These are phyloP conservation scores for Kradibia gibbosae DNA, from an alignment of 1,140 invertebrate genomes.

Conservation along the genomic window DNA sequence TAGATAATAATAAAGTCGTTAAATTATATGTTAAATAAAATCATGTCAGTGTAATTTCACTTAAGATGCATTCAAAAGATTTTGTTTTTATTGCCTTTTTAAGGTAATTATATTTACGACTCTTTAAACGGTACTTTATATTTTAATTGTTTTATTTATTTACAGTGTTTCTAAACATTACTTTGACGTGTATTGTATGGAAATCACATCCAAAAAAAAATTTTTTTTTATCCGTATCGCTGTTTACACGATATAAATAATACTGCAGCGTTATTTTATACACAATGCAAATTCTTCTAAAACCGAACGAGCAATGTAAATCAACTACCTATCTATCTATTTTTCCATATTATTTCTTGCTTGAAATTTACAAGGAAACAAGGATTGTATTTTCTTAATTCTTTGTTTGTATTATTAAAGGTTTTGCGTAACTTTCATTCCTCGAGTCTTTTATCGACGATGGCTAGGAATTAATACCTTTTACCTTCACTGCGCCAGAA, in stretches of 20 bases:
- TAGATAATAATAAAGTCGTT: neutral
- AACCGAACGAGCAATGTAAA: too few relatives aligned
- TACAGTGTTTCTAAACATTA: neutral
- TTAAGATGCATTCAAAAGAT: neutral
- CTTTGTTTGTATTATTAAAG: neutral
- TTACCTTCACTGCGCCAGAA: neutral
- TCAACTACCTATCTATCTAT: too few relatives aligned
- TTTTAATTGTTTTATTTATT: neutral
- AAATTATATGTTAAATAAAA: slow-evolving; percentile 9
- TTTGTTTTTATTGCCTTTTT: neutral
- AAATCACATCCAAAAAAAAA: too few relatives aligned
- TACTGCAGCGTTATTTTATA: too few relatives aligned
- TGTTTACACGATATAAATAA: too few relatives aligned
- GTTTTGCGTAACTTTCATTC: neutral
- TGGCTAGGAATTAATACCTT: neutral
- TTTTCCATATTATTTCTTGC: too few relatives aligned
- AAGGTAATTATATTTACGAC: neutral
- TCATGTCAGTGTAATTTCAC: neutral
- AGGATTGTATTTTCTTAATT: neutral
- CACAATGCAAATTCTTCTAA: too few relatives aligned
- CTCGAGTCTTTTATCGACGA: neutral
- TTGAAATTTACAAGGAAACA: too few relatives aligned
- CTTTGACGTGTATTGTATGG: too few relatives aligned
- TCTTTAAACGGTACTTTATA: neutral
- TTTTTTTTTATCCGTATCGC: too few relatives aligned